A percentile compares a stretch with the other conserved stretches of the same genome.
phyloP scores from a whole-genome alignment of 2,888 invertebrate genomes.

The Chrysomela aeneicollis region DNA sequence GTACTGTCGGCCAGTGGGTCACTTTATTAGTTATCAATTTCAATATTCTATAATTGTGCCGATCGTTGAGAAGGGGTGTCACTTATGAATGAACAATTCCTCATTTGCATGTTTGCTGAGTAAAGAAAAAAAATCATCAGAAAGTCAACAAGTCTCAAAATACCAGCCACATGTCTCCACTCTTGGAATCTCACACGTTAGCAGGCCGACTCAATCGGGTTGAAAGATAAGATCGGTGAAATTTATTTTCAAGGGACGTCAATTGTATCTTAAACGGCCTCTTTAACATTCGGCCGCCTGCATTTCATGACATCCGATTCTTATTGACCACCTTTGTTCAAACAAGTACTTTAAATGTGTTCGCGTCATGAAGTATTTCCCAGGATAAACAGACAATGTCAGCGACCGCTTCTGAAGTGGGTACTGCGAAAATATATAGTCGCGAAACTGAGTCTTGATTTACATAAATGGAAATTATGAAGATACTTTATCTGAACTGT shows the following conservation, averaged over 20 bases:
- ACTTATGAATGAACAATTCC: no score
- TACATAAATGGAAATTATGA: constrained; percentile 2
- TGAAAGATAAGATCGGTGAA: constrained; percentile 49
- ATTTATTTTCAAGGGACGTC: constrained; percentile 49
- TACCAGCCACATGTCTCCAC: constrained; percentile 17
- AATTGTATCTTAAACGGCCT: constrained; percentile 51
- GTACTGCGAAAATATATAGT: constrained; percentile 1
- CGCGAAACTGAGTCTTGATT: neutral
- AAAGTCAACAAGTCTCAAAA: no score
- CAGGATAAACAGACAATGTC: constrained; percentile 43
- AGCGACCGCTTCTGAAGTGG: constrained; percentile 2
- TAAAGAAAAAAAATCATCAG: no score
- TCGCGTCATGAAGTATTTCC: constrained; percentile 37
- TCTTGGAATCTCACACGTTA: constrained; percentile 18
- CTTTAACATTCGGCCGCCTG: constrained; percentile 40
- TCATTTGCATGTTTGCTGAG: no score
- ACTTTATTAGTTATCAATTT: no score
- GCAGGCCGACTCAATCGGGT: constrained; percentile 38
- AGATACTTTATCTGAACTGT: neutral
- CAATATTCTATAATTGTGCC: no score
- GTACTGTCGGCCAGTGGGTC: no score
- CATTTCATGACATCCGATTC: constrained; percentile 39
- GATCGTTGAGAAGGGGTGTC: no score
- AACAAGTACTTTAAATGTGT: constrained; percentile 41
- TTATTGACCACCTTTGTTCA: constrained; percentile 46